phyloP scores from a whole-genome alignment of 1,140 invertebrate genomes.

The Leguminivora glycinivorella region DNA sequence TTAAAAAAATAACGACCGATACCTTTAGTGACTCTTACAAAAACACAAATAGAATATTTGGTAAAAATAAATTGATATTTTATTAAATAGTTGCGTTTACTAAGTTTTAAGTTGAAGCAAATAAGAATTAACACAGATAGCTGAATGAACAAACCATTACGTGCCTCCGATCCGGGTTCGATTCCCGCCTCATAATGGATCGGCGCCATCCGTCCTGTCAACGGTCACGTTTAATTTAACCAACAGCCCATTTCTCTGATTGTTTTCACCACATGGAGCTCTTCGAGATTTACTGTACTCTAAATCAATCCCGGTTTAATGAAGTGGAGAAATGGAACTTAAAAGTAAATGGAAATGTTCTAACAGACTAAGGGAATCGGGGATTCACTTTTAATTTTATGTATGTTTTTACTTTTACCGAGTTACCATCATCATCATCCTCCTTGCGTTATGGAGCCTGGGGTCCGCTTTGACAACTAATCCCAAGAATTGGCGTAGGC shows the following conservation, averaged over 20 bases:
- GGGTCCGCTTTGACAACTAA: too few relatives aligned
- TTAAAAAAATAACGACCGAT: too few relatives aligned
- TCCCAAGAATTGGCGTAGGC: too few relatives aligned
- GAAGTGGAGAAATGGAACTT: slow-evolving; percentile 28
- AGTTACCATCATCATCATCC: too few relatives aligned
- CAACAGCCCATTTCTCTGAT: slow-evolving; percentile 31
- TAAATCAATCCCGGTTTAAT: slow-evolving; percentile 27
- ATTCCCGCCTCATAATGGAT: slow-evolving; percentile 34
- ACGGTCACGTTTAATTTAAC: slow-evolving; percentile 28
- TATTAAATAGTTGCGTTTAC: too few relatives aligned
- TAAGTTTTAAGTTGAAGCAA: background rate
- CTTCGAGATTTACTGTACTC: slow-evolving; percentile 28
- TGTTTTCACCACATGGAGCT: slow-evolving; percentile 30
- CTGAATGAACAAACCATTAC: slow-evolving; percentile 22
- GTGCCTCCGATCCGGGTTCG: slow-evolving; percentile 30
- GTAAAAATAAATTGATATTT: too few relatives aligned
- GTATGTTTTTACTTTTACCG: background rate
- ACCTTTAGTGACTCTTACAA: too few relatives aligned
- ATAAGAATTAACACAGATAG: background rate
- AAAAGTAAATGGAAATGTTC: slow-evolving; percentile 26
- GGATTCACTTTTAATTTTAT: background rate
- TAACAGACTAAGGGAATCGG: background rate
- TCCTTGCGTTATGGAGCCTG: too few relatives aligned
- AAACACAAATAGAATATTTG: too few relatives aligned
- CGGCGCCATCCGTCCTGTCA: slow-evolving; percentile 36